These are phyloP conservation scores for Pseudachorutes palmiensis DNA, from an alignment of 1,140 invertebrate genomes.

Conservation along the genomic window DNA sequence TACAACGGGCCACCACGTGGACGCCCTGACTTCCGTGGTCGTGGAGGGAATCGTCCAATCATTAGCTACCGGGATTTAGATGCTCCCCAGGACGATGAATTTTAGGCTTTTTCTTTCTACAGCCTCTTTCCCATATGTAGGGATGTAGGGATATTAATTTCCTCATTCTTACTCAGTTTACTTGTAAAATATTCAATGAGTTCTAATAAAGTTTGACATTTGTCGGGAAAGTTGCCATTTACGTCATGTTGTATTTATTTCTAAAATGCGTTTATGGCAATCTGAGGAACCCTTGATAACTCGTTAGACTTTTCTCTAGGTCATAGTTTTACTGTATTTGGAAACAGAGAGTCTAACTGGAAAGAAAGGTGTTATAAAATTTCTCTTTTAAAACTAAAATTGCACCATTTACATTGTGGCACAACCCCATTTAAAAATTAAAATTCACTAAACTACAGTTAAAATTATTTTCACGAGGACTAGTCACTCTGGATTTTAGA, in stretches of 20 bases:
- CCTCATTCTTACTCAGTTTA: too few relatives aligned
- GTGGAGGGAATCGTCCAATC: constrained; percentile 60
- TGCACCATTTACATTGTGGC: constrained; percentile 7
- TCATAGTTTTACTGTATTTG: too few relatives aligned
- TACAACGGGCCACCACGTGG: constrained; percentile 17
- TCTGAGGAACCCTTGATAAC: not conserved
- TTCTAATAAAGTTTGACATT: too few relatives aligned
- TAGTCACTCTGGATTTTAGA: not conserved
- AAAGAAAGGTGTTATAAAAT: too few relatives aligned
- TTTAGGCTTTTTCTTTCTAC: constrained; percentile 41
- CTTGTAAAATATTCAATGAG: too few relatives aligned
- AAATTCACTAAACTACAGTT: not conserved
- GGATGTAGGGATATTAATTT: too few relatives aligned
- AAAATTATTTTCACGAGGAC: not conserved
- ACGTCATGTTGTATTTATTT: not conserved
- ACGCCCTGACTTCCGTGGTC: constrained; percentile 43
- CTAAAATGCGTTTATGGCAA: not conserved
- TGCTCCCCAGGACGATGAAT: constrained; percentile 76
- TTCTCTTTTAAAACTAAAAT: too few relatives aligned
- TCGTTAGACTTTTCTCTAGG: too few relatives aligned
- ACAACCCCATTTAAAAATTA: not conserved
- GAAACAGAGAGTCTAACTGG: too few relatives aligned
- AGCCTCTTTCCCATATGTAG: not conserved
- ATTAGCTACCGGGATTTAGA: constrained; percentile 87
- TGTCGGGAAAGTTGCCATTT: too few relatives aligned